Evolutionary conservation across 2,113 vertebrate genomes (phyloP).

Genomic region (Peucedramus taeniatus): DNA sequence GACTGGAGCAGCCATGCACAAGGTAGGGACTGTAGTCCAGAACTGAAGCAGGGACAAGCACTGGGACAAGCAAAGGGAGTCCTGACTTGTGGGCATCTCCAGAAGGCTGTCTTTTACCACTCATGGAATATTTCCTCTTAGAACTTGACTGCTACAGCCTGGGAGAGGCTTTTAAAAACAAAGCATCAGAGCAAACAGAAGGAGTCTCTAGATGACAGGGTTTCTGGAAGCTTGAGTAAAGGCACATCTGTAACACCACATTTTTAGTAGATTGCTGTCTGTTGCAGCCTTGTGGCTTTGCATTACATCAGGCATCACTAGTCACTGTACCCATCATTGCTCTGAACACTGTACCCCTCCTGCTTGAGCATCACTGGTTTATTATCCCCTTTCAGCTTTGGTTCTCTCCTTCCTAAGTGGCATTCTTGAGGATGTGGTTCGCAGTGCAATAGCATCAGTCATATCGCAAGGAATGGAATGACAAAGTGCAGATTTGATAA

Average conservation of each 20-base stretch:
- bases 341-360: neutral
- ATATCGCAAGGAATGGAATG: neutral
- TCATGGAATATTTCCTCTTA: neutral
- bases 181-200: neutral
- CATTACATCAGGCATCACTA: accelerated
- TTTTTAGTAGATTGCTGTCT: neutral
- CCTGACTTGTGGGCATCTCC: neutral
- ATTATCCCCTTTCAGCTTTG: neutral
- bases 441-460: neutral
- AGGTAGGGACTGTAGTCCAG: neutral
- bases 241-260: neutral
- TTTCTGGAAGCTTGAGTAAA: neutral
- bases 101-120: neutral
- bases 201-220: neutral
- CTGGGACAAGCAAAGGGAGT: neutral
- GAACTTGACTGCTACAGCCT: neutral
- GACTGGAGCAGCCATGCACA: neutral
- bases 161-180: neutral
- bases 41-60: neutral
- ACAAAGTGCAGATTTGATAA: neutral
- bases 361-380: neutral
- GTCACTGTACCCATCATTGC: neutral
- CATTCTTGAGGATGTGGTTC: accelerated
- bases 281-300: neutral
- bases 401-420: neutral